These are phyloP conservation scores for Cephalotes varians DNA, from an alignment of 2,888 invertebrate species.

Conservation along the genomic window DNA sequence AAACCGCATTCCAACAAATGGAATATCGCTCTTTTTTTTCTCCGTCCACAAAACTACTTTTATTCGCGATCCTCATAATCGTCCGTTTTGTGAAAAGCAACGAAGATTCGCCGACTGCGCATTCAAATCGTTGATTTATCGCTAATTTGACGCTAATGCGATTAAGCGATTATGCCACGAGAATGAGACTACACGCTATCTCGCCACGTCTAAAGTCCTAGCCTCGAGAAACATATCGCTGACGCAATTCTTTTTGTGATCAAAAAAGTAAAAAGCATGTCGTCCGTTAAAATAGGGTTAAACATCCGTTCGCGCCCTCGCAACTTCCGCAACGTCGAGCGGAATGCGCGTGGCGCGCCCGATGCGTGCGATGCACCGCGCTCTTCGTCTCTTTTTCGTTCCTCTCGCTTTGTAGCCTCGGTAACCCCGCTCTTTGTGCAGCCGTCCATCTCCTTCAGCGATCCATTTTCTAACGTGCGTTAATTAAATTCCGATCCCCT, in stretches of 20 bases:
- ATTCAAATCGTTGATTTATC: not conserved
- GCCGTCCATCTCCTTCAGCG: slow-evolving; percentile 57
- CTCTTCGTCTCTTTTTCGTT: slow-evolving; percentile 39
- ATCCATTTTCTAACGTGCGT: slow-evolving; percentile 66
- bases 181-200: not conserved
- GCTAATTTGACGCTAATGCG: not conserved
- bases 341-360: slow-evolving; percentile 36
- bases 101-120: not conserved
- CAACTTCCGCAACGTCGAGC: slow-evolving; percentile 47
- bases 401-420: slow-evolving; percentile 25
- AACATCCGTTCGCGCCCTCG: slow-evolving; percentile 26
- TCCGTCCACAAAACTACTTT: not conserved
- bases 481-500: slow-evolving; percentile 68
- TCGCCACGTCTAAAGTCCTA: not conserved
- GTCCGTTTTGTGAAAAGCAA: no score
- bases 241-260: slow-evolving; percentile 7
- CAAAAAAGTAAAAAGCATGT: slow-evolving; percentile 17
- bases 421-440: slow-evolving; percentile 32
- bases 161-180: not conserved
- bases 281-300: slow-evolving; percentile 44
- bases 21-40: not conserved
- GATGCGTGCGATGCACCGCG: slow-evolving; percentile 15
- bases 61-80: not conserved
- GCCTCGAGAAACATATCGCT: not conserved
- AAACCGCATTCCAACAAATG: slow-evolving; percentile 22